These are phyloP conservation scores for Exephanes ischioxanthus DNA, from an alignment of 2,888 invertebrate species.

Conservation along the genomic window DNA sequence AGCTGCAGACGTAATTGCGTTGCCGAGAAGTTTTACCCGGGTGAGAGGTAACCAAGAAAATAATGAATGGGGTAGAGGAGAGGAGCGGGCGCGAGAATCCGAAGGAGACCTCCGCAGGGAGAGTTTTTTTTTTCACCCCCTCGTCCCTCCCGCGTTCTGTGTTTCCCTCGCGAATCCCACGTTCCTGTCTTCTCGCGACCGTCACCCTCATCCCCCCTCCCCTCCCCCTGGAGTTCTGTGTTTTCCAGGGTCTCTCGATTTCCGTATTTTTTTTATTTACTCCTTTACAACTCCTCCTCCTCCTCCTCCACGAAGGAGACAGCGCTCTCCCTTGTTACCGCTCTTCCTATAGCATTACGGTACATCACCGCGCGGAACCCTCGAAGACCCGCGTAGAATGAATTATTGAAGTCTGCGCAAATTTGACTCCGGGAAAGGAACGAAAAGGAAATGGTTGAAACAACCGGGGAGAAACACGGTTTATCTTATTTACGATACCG, in stretches of 20 bases:
- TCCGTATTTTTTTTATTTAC: constrained; percentile 37
- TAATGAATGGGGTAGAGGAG: constrained; percentile 82
- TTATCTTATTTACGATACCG: constrained; percentile 7
- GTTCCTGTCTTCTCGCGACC: constrained; percentile 1
- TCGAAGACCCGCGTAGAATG: background rate
- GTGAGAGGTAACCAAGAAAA: constrained; percentile 83
- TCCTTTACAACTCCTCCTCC: constrained; percentile 7
- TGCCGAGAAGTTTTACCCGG: constrained; percentile 83
- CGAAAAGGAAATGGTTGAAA: background rate
- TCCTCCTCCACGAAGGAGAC: background rate
- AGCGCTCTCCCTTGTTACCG: constrained; percentile 14
- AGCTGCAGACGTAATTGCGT: constrained; percentile 83
- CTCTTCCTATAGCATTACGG: constrained; percentile 10
- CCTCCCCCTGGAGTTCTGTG: background rate
- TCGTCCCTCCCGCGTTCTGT: constrained; percentile 30
- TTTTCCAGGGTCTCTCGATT: constrained; percentile 25
- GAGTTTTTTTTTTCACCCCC: constrained; percentile 58
- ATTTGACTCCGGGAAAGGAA: constrained; percentile 11
- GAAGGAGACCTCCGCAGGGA: constrained; percentile 63
- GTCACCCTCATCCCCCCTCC: background rate
- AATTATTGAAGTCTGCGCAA: constrained; percentile 26
- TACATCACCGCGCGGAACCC: background rate
- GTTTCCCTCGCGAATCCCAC: constrained; percentile 32
- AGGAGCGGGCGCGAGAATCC: constrained; percentile 66
- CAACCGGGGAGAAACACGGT: constrained; percentile 1